These are phyloP conservation scores for Cantharis lateralis DNA, from an alignment of 2,888 invertebrate genomes.

Conservation along the genomic window DNA sequence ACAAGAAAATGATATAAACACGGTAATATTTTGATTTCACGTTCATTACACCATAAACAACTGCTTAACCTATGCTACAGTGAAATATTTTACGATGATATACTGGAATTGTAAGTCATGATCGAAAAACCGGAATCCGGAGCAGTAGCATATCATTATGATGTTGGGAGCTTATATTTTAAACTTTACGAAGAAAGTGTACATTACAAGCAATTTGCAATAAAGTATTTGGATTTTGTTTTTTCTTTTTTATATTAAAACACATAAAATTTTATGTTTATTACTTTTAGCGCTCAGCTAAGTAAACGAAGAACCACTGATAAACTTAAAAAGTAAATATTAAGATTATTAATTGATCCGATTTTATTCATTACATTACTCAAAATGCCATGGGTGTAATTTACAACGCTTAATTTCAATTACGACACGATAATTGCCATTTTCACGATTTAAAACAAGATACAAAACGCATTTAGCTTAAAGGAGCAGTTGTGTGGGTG, in stretches of 20 bases:
- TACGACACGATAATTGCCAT: conserved; percentile 17
- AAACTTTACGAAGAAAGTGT: not conserved
- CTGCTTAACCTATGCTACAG: not conserved
- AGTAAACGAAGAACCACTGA: not conserved
- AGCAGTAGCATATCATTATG: not conserved
- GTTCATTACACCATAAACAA: not conserved
- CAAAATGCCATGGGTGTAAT: conserved; percentile 7
- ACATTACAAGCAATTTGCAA: not conserved
- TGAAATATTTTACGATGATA: not conserved
- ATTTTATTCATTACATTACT: not conserved
- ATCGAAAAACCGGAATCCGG: not conserved
- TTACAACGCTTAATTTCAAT: conserved; percentile 19
- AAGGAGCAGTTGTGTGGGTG: conserved; percentile 11
- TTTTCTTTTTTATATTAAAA: not conserved
- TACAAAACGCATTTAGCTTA: conserved; percentile 4
- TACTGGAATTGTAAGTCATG: not conserved
- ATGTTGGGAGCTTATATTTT: not conserved
- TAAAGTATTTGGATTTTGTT: not conserved
- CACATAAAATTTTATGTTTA: not conserved
- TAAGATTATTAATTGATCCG: not conserved
- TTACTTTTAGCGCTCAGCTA: not conserved
- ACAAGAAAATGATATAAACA: not conserved
- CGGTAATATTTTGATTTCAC: not conserved
- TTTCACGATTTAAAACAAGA: conserved; percentile 6
- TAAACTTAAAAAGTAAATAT: not conserved